Evolutionary conservation across 2,888 invertebrate species (phyloP), one percentile per base, ranked within the genome.

Genomic region (Ypsolopha scabrella): DNA sequence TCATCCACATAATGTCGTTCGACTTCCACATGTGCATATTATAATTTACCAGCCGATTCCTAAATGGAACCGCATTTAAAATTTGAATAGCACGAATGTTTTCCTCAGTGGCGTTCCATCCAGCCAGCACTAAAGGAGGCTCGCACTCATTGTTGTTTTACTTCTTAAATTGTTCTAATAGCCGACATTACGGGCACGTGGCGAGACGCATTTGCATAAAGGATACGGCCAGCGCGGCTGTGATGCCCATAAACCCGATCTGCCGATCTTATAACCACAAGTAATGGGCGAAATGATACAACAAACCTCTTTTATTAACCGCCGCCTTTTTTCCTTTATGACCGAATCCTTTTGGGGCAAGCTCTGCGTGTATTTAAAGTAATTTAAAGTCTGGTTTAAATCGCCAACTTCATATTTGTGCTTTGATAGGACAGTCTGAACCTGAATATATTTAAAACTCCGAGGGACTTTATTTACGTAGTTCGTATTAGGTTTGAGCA

Each of bases 111-210:
- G 3, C 6, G 39, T 7, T 41, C 11, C 13, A 38, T 9, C 35
- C 6, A 46, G 35, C 24, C 2, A 35, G 11, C 46, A 36, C 46
- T 35, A 46, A 46, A 47, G 36, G 24, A n/a, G 51, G 51, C 14
- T 38, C 35, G 33, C 68, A 72, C 70, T 76, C 75, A 79, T 75
- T 81, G 76, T 79, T 80, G 76, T 80, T 80, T 75, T 75, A 81
- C 75, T 80, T 83, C 83, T 85, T 85, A 81, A 82, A 85, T 80
- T 82, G 83, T 78, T 78, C 76, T 75, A 80, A 82, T 77, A 71
- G 24, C 65, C 64, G 57, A 70, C 81, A 79, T 86, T 83, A 75
- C 61, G 57, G 65, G 62, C 85, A 86, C 73, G 75, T 75, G 85
- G 85, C 61, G 75, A 65, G 65, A 62, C 61, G 68, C 71, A 78